These are phyloP conservation scores for Agelastica alni DNA, from an alignment of 2,888 invertebrate genomes.

Conservation along the genomic window DNA sequence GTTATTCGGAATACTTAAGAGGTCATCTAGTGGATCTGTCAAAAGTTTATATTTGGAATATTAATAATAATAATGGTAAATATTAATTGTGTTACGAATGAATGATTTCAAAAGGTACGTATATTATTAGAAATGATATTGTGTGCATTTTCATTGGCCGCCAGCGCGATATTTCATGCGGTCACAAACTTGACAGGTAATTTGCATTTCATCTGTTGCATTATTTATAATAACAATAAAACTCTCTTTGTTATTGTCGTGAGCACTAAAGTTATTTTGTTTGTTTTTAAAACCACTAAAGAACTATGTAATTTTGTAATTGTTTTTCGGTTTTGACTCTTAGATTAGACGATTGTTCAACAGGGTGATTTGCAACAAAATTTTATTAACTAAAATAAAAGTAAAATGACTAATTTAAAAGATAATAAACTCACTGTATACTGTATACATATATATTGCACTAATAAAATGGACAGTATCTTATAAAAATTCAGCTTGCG, in stretches of 20 bases:
- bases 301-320: too few relatives aligned
- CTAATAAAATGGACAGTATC: too few relatives aligned
- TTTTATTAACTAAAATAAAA: too few relatives aligned
- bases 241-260: conserved; percentile 5
- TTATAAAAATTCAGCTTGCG: too few relatives aligned
- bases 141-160: conserved; percentile 21
- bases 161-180: conserved; percentile 14
- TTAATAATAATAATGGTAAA: conserved; percentile 39
- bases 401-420: too few relatives aligned
- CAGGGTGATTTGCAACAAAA: too few relatives aligned
- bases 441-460: too few relatives aligned
- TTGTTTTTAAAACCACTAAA: too few relatives aligned
- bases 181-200: conserved; percentile 19
- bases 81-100: conserved; percentile 26
- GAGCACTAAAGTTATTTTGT: background rate
- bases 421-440: too few relatives aligned
- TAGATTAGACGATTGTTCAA: too few relatives aligned
- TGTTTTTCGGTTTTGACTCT: too few relatives aligned
- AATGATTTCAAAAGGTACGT: conserved; percentile 21
- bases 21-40: conserved; percentile 37
- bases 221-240: conserved; percentile 9
- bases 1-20: conserved; percentile 1
- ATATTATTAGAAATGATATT: conserved; percentile 23
- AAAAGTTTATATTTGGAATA: conserved; percentile 38
- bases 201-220: conserved; percentile 15